These are phyloP conservation scores for Oryzias sinensis DNA, from an alignment of 2,797 vertebrate genomes.

Conservation along the genomic window DNA sequence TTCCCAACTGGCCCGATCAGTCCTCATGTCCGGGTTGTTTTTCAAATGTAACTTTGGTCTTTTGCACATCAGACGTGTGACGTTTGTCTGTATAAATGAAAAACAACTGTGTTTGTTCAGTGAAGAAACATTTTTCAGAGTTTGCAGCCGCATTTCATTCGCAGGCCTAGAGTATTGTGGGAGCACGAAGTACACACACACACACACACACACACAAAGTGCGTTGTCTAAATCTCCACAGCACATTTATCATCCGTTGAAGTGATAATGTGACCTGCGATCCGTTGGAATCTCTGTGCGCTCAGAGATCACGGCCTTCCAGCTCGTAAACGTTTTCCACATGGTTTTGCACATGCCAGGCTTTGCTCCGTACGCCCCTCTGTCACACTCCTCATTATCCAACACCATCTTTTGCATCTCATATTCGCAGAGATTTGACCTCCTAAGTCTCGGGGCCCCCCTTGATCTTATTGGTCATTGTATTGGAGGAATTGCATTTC, in stretches of 20 bases:
- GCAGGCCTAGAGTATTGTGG: background rate
- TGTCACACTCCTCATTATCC: slow-evolving; percentile 66
- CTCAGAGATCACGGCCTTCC: slow-evolving; percentile 62
- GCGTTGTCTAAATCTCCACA: slow-evolving; percentile 57
- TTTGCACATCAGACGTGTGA: too few relatives aligned
- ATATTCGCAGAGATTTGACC: slow-evolving; percentile 35
- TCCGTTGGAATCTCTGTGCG: slow-evolving; percentile 55
- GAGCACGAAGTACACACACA: slow-evolving; percentile 12
- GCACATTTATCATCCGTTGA: slow-evolving; percentile 68
- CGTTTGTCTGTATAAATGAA: too few relatives aligned
- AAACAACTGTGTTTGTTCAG: background rate
- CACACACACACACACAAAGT: slow-evolving; percentile 22
- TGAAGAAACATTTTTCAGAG: background rate
- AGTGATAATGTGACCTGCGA: slow-evolving; percentile 69
- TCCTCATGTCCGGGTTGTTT: too few relatives aligned
- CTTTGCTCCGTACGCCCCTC: slow-evolving; percentile 54
- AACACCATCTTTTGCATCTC: slow-evolving; percentile 57
- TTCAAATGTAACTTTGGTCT: too few relatives aligned
- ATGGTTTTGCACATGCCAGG: slow-evolving; percentile 65
- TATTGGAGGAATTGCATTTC: slow-evolving; percentile 6
- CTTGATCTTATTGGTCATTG: slow-evolving; percentile 30
- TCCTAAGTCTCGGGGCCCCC: slow-evolving; percentile 33
- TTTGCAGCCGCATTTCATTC: background rate
- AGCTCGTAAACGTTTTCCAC: slow-evolving; percentile 74
- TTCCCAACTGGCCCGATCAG: too few relatives aligned